These are phyloP conservation scores for Metallyticus violacea DNA, from an alignment of 2,888 invertebrate species.

Conservation along the genomic window DNA sequence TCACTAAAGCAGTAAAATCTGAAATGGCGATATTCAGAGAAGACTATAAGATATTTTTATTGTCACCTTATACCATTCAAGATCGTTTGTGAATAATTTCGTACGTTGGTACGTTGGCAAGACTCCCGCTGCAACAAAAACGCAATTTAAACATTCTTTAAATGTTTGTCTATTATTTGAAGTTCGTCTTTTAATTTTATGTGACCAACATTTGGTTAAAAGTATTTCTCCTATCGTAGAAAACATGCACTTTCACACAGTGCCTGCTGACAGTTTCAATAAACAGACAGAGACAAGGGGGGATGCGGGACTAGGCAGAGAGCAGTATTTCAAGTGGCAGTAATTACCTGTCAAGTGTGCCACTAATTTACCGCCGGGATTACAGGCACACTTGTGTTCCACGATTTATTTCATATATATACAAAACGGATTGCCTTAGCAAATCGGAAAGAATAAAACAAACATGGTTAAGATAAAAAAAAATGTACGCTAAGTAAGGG, in stretches of 20 bases:
- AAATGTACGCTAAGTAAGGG: not conserved
- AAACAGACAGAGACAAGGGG: not conserved
- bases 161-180: too few species aligned
- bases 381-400: not conserved
- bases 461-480: not conserved
- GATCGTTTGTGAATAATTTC: too few species aligned
- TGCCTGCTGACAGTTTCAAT: slow-evolving; percentile 8
- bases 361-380: slow-evolving; percentile 10
- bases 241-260: not conserved
- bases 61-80: too few species aligned
- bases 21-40: too few species aligned
- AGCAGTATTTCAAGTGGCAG: slow-evolving; percentile 8
- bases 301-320: not conserved
- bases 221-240: too few species aligned
- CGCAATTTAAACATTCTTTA: too few species aligned
- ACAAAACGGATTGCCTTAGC: not conserved
- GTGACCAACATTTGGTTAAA: too few species aligned
- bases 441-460: not conserved
- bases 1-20: too few species aligned
- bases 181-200: too few species aligned
- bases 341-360: slow-evolving; percentile 12
- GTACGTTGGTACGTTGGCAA: too few species aligned
- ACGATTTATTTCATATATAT: slow-evolving; percentile 7
- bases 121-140: too few species aligned
- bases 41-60: too few species aligned